These are phyloP conservation scores for Ophion obscuratus DNA, from an alignment of 2,888 invertebrate species.

Conservation along the genomic window DNA sequence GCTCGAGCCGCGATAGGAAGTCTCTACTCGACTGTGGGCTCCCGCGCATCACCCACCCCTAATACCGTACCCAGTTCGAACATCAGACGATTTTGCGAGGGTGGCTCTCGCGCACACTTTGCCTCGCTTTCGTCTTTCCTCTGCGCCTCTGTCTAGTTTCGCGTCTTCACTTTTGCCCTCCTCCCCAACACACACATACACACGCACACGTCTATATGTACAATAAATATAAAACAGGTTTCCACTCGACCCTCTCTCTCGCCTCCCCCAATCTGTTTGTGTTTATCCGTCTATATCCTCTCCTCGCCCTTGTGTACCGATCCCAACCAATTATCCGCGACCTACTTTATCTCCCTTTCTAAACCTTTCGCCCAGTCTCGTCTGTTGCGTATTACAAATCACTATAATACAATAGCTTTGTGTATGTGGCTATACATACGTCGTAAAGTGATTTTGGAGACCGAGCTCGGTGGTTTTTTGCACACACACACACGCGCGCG, in stretches of 20 bases:
- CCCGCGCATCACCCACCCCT: no score
- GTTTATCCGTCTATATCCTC: constrained; percentile 60
- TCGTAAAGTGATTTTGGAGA: background rate
- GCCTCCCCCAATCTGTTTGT: constrained; percentile 50
- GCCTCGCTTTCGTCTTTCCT: constrained; percentile 26
- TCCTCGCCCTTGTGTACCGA: constrained; percentile 60
- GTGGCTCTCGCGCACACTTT: constrained; percentile 17
- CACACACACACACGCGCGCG: no score
- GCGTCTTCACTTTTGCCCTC: constrained; percentile 36
- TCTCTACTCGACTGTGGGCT: constrained; percentile 29
- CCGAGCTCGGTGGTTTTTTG: background rate
- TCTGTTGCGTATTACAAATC: constrained; percentile 15
- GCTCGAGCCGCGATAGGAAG: constrained; percentile 42
- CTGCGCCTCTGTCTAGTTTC: background rate
- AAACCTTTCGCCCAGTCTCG: constrained; percentile 10
- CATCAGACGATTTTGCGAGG: constrained; percentile 47
- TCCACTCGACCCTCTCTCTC: constrained; percentile 1
- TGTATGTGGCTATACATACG: background rate
- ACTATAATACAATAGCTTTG: constrained; percentile 24
- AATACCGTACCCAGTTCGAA: constrained; percentile 64
- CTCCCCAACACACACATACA: no score
- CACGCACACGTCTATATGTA: constrained; percentile 14
- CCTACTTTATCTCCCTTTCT: constrained; percentile 42
- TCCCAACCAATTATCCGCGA: constrained; percentile 57
- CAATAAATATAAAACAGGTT: constrained; percentile 3